Evolutionary conservation across 2,113 vertebrate genomes (phyloP).

Genomic region (Trinectes maculatus): DNA sequence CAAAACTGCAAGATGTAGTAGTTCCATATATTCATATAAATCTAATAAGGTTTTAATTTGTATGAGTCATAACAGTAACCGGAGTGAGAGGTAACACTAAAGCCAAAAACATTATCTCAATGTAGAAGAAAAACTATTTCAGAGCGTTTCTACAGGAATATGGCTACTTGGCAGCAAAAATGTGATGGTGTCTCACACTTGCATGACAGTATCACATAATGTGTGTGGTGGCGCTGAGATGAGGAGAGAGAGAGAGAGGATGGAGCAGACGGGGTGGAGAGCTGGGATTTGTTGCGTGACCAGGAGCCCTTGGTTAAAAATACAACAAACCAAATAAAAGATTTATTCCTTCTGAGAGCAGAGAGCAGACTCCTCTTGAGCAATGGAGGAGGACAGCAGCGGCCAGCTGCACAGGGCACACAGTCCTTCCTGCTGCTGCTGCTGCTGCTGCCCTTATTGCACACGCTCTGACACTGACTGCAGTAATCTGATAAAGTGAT

Average conservation of each 20-base stretch:
- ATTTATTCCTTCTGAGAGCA: constrained; percentile 86
- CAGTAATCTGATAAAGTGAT: constrained; percentile 47
- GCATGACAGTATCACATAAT: constrained; percentile 45
- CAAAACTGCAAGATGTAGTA: constrained; percentile 14
- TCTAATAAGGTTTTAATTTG: background rate
- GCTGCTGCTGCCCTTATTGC: constrained; percentile 53
- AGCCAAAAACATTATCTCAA: background rate
- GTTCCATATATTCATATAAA: background rate
- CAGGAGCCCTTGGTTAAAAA: constrained; percentile 82
- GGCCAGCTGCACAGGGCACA: constrained; percentile 80
- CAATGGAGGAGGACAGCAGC: constrained; percentile 58
- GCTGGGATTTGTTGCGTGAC: constrained; percentile 76
- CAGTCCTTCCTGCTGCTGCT: constrained; percentile 64
- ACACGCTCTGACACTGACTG: constrained; percentile 21
- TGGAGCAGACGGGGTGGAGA: constrained; percentile 37
- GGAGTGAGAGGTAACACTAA: no score
- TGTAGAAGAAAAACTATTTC: background rate
- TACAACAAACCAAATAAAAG: constrained; percentile 84
- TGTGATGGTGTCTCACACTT: constrained; percentile 33
- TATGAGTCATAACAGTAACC: background rate
- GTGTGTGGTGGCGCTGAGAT: constrained; percentile 17
- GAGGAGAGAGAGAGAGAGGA: constrained; percentile 15
- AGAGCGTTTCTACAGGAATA: background rate
- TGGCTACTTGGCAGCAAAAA: constrained; percentile 12
- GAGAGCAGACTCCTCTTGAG: constrained; percentile 59